These are phyloP conservation scores for Eira barbara DNA, from an alignment of 2,113 vertebrate genomes.

Conservation along the genomic window DNA sequence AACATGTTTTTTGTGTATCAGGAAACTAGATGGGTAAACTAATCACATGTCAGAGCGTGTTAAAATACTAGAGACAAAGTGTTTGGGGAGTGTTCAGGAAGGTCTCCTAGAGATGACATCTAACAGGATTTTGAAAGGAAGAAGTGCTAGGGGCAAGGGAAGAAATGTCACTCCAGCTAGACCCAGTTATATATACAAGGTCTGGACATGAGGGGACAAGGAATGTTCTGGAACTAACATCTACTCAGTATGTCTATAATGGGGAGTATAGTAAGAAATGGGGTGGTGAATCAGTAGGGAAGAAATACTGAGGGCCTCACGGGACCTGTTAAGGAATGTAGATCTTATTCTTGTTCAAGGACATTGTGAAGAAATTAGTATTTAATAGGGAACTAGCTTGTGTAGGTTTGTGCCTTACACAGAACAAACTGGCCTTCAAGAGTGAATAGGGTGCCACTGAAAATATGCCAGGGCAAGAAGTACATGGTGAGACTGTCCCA, in stretches of 20 bases:
- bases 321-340: not conserved
- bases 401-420: not conserved
- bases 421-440: not conserved
- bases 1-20: not conserved
- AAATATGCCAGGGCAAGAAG: not conserved
- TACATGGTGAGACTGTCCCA: not conserved
- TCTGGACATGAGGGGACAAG: not conserved
- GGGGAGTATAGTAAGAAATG: not conserved
- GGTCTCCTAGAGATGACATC: not conserved
- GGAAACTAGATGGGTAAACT: not conserved
- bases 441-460: not conserved
- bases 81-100: not conserved
- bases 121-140: not conserved
- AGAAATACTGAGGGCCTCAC: not conserved
- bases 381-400: not conserved
- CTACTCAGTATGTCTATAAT: not conserved
- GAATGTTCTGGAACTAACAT: not conserved
- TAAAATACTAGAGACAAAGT: not conserved
- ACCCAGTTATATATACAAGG: not conserved
- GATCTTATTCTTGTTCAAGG: not conserved
- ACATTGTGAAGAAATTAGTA: not conserved
- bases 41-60: not conserved
- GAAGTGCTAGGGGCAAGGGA: not conserved
- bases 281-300: not conserved
- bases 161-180: not conserved